These are phyloP conservation scores for Amiota communis DNA, from an alignment of 2,888 invertebrate species.

Conservation along the genomic window DNA sequence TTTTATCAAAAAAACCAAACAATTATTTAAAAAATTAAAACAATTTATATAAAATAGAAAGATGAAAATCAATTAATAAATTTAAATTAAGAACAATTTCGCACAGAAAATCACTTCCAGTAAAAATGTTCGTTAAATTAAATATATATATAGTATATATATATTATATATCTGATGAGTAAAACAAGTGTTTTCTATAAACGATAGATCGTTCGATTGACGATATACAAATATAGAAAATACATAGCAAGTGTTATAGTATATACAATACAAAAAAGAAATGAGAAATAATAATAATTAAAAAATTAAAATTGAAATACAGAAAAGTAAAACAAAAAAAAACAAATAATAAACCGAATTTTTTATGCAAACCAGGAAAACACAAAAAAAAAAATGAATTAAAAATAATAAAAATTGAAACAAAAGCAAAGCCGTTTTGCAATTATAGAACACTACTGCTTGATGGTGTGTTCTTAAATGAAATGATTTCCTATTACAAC, in stretches of 20 bases:
- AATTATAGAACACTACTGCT: conserved; percentile 43
- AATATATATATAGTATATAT: conserved; percentile 37
- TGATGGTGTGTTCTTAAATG: neutral
- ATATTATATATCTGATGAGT: conserved; percentile 7
- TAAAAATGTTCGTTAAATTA: conserved; percentile 43
- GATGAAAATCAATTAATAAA: conserved; percentile 36
- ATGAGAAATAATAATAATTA: no score
- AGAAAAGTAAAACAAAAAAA: conserved; percentile 36
- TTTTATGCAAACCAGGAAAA: conserved; percentile 41
- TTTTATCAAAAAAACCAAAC: conserved; percentile 33
- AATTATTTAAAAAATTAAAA: conserved; percentile 33
- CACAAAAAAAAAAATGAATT: conserved; percentile 28
- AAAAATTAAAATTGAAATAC: conserved; percentile 42
- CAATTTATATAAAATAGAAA: conserved; percentile 44
- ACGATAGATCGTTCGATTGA: neutral
- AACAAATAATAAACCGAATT: conserved; percentile 52
- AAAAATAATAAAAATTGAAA: conserved; percentile 29
- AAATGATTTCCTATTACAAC: conserved; percentile 30
- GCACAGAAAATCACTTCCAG: conserved; percentile 71
- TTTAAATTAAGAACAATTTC: conserved; percentile 61
- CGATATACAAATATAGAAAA: conserved; percentile 16
- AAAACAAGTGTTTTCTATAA: conserved; percentile 35
- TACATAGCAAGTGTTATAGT: conserved; percentile 23
- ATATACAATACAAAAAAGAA: conserved; percentile 36
- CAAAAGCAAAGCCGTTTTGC: conserved; percentile 18